These are phyloP conservation scores for Poeciliopsis prolifica DNA, from an alignment of 2,113 vertebrate species.

Conservation along the genomic window DNA sequence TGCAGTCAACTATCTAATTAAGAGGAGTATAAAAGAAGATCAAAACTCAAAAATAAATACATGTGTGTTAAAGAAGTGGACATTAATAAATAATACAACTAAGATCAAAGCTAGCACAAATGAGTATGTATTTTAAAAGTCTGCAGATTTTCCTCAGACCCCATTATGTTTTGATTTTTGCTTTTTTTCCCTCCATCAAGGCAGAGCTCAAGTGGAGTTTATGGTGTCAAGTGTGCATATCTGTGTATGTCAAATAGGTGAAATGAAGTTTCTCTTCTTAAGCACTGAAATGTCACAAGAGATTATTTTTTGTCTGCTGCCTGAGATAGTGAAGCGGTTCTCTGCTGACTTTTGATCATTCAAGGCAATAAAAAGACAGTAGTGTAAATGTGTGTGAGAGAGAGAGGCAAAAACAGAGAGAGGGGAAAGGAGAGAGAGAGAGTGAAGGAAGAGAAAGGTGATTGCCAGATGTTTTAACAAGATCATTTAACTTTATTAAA, in stretches of 20 bases:
- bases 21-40: not conserved
- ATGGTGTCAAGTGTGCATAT: slow-evolving; percentile 16
- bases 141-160: slow-evolving; percentile 24
- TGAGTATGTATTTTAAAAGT: slow-evolving; percentile 30
- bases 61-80: not conserved
- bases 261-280: slow-evolving; percentile 47
- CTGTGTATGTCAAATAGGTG: slow-evolving; percentile 35
- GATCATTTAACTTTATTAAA: slow-evolving; percentile 1
- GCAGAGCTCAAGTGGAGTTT: slow-evolving; percentile 20
- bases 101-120: slow-evolving; percentile 49
- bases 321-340: slow-evolving; percentile 35
- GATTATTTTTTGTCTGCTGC: slow-evolving; percentile 49
- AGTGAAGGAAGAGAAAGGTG: not conserved
- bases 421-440: slow-evolving; percentile 1
- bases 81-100: slow-evolving; percentile 29
- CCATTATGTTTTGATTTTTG: slow-evolving; percentile 26
- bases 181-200: not conserved
- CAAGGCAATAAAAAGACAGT: not conserved
- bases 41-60: not conserved
- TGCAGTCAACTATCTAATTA: not conserved
- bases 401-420: not conserved
- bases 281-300: slow-evolving; percentile 64
- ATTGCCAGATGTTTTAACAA: slow-evolving; percentile 8
- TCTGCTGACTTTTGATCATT: slow-evolving; percentile 20
- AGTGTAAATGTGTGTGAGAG: slow-evolving; percentile 11